Evolutionary conservation across 2,888 invertebrate species (phyloP).

Genomic region (Coecobrya sp.): DNA sequence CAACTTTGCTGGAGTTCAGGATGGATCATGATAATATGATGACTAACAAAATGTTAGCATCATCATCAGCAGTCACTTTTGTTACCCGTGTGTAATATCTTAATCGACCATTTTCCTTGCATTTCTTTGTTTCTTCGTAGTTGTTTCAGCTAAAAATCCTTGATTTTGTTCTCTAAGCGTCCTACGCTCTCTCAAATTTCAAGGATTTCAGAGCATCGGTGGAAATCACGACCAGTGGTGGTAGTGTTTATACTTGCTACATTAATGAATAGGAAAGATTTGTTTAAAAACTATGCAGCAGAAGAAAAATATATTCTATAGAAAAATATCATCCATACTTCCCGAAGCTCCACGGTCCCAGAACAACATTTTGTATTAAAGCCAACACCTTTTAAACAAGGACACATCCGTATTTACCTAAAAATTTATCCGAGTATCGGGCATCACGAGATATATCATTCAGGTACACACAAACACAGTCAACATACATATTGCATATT

Average conservation of each 20-base stretch:
- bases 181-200: conserved; percentile 68
- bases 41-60: conserved; percentile 64
- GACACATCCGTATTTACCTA: conserved; percentile 75
- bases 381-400: conserved; percentile 64
- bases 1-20: conserved; percentile 68
- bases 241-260: neutral
- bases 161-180: conserved; percentile 47
- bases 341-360: neutral
- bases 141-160: conserved; percentile 56
- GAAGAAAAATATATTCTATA: conserved; percentile 23
- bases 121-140: conserved; percentile 28
- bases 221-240: conserved; percentile 30
- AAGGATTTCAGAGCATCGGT: conserved; percentile 70
- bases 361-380: neutral
- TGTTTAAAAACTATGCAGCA: neutral
- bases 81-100: conserved; percentile 54
- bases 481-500: neutral
- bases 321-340: conserved; percentile 20
- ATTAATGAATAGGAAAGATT: neutral
- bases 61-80: conserved; percentile 24
- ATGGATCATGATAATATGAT: conserved; percentile 14
- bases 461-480: conserved; percentile 9
- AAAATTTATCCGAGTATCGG: conserved; percentile 44
- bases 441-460: neutral
- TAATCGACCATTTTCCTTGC: conserved; percentile 42